Conservation (phyloP, 2,888 invertebrate species). For the Aleiodes alternator region DNA sequence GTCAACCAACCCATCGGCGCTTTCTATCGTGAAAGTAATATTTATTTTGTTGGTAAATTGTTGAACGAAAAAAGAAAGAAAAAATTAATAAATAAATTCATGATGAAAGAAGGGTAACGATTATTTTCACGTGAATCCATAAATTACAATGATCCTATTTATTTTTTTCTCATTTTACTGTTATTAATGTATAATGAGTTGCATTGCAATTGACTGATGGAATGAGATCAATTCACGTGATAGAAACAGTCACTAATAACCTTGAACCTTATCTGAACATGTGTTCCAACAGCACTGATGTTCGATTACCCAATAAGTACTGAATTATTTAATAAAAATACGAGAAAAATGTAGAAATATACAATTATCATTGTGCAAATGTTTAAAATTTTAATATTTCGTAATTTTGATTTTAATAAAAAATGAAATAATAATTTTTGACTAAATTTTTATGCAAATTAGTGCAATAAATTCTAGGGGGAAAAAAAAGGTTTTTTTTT, state of each 20-base stretch:
- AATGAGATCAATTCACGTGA: constrained; percentile 14
- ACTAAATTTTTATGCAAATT: too few species aligned
- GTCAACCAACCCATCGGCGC: constrained; percentile 47
- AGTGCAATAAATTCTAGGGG: too few species aligned
- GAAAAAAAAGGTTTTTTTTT: too few species aligned
- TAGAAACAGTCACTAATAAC: constrained; percentile 9
- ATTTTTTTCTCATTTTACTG: too few species aligned
- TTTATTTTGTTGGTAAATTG: constrained; percentile 9
- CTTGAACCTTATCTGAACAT: constrained; percentile 20
- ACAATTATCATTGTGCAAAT: too few species aligned
- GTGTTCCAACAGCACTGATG: constrained; percentile 2
- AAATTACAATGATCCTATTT: background rate
- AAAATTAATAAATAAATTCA: background rate
- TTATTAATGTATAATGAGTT: too few species aligned
- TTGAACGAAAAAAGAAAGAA: background rate
- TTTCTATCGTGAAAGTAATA: constrained; percentile 57
- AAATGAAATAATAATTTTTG: too few species aligned
- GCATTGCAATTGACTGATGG: background rate
- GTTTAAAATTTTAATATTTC: too few species aligned
- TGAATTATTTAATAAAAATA: background rate
- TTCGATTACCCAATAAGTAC: background rate
- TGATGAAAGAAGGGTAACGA: constrained; percentile 32
- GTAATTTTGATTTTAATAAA: too few species aligned
- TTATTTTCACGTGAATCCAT: background rate
- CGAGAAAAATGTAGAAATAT: background rate